phyloP scores from a whole-genome alignment of 2,797 vertebrate species.

The Phoxinus dragarum region DNA sequence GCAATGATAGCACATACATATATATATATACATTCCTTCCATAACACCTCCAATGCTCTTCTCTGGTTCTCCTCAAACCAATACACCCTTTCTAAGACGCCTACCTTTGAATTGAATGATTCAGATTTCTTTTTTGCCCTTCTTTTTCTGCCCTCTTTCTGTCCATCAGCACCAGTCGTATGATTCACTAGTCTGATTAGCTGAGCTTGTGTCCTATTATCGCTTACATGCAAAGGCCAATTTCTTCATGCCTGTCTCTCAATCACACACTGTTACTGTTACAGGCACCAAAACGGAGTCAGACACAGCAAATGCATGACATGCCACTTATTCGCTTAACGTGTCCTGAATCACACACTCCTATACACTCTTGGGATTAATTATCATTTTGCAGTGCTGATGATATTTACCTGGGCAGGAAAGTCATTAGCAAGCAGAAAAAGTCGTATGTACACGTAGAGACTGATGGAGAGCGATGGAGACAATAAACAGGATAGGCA shows the following conservation, averaged over 20 bases:
- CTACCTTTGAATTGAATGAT: slow-evolving; percentile 19
- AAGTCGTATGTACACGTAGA: slow-evolving; percentile 21
- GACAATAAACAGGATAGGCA: slow-evolving; percentile 25
- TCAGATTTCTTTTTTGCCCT: neutral
- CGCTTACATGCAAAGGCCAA: slow-evolving; percentile 70
- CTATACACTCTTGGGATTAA: slow-evolving; percentile 72
- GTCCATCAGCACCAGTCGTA: slow-evolving; percentile 35
- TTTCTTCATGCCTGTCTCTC: slow-evolving; percentile 65
- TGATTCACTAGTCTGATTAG: slow-evolving; percentile 75
- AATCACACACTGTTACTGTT: slow-evolving; percentile 41
- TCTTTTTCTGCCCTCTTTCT: slow-evolving; percentile 24
- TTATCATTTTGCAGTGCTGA: slow-evolving; percentile 76
- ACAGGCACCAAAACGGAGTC: neutral
- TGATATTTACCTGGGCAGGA: slow-evolving; percentile 75
- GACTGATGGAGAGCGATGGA: slow-evolving; percentile 39
- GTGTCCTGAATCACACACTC: slow-evolving; percentile 10
- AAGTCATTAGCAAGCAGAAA: slow-evolving; percentile 68
- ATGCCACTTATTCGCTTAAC: neutral
- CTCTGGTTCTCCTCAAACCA: slow-evolving; percentile 16
- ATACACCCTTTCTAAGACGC: neutral
- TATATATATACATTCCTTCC: neutral
- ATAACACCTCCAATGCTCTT: neutral
- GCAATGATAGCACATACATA: neutral
- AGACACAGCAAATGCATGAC: neutral
- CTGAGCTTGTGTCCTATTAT: slow-evolving; percentile 75